These are phyloP conservation scores for Sylvietta virens DNA, from an alignment of 2,113 vertebrate species.

Conservation along the genomic window DNA sequence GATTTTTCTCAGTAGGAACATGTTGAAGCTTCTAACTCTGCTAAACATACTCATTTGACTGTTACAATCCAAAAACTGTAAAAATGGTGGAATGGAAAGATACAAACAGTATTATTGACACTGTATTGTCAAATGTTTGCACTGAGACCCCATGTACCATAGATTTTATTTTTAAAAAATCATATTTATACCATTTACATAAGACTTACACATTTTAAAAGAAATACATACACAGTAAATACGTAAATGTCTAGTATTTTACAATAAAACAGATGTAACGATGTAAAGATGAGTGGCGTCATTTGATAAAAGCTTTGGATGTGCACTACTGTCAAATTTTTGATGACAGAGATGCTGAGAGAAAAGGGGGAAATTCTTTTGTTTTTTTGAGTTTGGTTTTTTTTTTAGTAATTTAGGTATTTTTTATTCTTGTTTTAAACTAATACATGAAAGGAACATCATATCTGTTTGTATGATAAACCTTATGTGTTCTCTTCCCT, in stretches of 20 bases:
- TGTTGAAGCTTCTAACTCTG: slow-evolving; percentile 70
- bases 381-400: background rate
- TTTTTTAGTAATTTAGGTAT: slow-evolving; percentile 6
- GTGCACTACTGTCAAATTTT: slow-evolving; percentile 67
- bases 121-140: slow-evolving; percentile 84
- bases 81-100: slow-evolving; percentile 82
- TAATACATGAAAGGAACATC: slow-evolving; percentile 62
- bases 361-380: background rate
- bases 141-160: slow-evolving; percentile 88
- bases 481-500: slow-evolving; percentile 52
- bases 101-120: slow-evolving; percentile 87
- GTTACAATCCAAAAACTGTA: slow-evolving; percentile 83
- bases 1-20: slow-evolving; percentile 71
- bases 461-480: slow-evolving; percentile 56
- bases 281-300: slow-evolving; percentile 72
- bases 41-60: slow-evolving; percentile 75
- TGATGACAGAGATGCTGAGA: slow-evolving; percentile 63
- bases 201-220: slow-evolving; percentile 88
- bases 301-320: slow-evolving; percentile 74
- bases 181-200: slow-evolving; percentile 99
- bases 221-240: slow-evolving; percentile 89
- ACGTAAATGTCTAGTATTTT: slow-evolving; percentile 85
- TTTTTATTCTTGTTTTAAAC: slow-evolving; percentile 58
- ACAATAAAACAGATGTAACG: slow-evolving; percentile 87
- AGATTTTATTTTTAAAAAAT: slow-evolving; percentile 82